Conservation (phyloP, 2,113 vertebrate genomes). For the Colius striatus region DNA sequence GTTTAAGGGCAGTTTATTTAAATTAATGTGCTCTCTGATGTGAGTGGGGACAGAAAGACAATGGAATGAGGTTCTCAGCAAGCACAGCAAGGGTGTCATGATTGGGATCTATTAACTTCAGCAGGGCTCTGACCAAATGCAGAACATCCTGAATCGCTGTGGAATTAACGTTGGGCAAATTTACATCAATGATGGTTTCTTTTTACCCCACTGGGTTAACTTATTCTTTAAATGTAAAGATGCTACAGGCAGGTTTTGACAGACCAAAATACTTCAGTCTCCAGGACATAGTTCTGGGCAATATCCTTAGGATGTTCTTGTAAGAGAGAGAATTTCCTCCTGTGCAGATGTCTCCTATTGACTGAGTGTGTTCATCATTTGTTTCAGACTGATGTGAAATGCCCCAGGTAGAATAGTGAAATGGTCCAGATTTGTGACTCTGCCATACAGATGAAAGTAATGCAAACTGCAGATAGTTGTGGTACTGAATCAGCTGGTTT, state of each 20-base stretch:
- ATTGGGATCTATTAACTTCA: background rate
- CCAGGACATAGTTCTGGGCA: background rate
- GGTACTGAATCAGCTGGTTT: background rate
- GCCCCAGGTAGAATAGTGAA: background rate
- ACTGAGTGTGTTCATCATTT: background rate
- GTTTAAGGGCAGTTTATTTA: background rate
- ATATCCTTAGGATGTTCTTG: background rate
- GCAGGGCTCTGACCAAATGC: background rate
- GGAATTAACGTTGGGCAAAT: background rate
- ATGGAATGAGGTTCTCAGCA: background rate
- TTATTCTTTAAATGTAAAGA: background rate
- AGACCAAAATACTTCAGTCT: background rate
- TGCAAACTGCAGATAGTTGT: background rate
- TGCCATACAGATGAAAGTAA: background rate
- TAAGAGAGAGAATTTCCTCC: background rate
- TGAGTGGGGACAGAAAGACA: background rate
- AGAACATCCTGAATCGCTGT: background rate
- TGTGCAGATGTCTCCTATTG: background rate
- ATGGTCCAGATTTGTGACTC: background rate
- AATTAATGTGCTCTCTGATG: background rate
- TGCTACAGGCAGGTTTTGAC: background rate
- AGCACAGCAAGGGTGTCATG: background rate
- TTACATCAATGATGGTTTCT: background rate
- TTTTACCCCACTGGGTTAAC: background rate
- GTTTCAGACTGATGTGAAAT: background rate